Base-by-base conservation (phyloP, 1,140 invertebrate species). In the Drosophila equinoxialis region DNA sequence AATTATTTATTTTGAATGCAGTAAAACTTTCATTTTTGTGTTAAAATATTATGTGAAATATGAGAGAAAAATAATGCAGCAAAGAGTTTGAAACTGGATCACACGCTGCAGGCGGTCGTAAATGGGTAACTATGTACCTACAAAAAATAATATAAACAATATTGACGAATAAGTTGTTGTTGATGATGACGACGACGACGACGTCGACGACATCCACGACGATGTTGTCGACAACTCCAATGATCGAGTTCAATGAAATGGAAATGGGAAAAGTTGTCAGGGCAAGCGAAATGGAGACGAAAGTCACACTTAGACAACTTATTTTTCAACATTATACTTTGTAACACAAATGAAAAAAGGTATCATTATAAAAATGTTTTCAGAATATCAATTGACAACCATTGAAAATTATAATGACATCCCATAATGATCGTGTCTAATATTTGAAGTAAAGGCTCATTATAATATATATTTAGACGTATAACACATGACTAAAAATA, bases 171-270 rank as follows among this genome's bases (percentile, higher is more conserved):
- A 41, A 61, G 17, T 48, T 48, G 45, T 10, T 20, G 45, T 20
- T 11, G 45, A 23, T 6, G 45, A 48, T 10, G 45, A 48, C 17
- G 45, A 11, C 45, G n/a, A 48, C 2, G 42, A 45, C 42, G 6
- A 11, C n/a, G 17, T 20, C 61, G 26, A 51, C 61, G 20, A 23
- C 20, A 23, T 23, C 20, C 20, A 23, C 20, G 2, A 63, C 13
- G 14, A 45, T 41, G 42, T 51, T 6, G 8, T 23, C 61, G 42
- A 64, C 61, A 64, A 17, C 35, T 23, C 6, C 23, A 39, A 61
- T 42, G 60, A 77, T 69, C 41, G 73, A 71, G 65, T 74, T 83
- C 74, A 79, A 74, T 84, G 66, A 77, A 84, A 79, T 54, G 65
- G 33, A 48, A 60, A 30, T 30, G 30, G 30, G 30, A 30, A 54